phyloP scores from a whole-genome alignment of 2,888 invertebrate species.

The Nomada hirtipes region DNA sequence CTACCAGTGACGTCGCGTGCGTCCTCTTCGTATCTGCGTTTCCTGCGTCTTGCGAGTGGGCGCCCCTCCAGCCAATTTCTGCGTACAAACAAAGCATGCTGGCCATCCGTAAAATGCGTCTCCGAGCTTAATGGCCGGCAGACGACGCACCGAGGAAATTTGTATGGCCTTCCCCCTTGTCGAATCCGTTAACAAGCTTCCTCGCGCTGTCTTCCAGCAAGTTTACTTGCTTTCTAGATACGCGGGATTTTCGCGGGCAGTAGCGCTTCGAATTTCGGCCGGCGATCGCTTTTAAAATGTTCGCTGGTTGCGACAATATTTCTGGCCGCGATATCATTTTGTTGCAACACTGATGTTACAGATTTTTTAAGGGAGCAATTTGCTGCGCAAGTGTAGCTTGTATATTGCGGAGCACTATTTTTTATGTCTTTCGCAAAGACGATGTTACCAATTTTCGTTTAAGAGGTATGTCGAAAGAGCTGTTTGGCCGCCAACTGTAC shows the following conservation, averaged over 20 bases:
- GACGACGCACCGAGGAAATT: slow-evolving; percentile 39
- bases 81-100: slow-evolving; percentile 78
- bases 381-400: too few species aligned
- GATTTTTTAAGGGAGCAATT: too few species aligned
- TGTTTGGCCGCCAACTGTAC: too few species aligned
- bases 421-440: too few species aligned
- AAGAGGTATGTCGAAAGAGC: too few species aligned
- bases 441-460: too few species aligned
- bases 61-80: slow-evolving; percentile 77
- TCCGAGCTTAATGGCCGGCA: slow-evolving; percentile 39
- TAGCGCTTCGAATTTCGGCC: neutral
- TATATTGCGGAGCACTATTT: too few species aligned
- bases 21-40: slow-evolving; percentile 60
- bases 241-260: neutral
- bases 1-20: slow-evolving; percentile 70
- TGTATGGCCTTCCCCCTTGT: slow-evolving; percentile 46
- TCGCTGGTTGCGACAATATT: too few species aligned
- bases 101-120: slow-evolving; percentile 59
- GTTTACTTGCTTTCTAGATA: too few species aligned
- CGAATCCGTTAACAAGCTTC: slow-evolving; percentile 25
- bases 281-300: neutral
- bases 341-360: too few species aligned
- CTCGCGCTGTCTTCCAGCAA: neutral
- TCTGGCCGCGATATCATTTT: too few species aligned
- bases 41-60: slow-evolving; percentile 77